A percentile compares a stretch with the other conserved stretches of the same genome.
Evolutionary conservation across 2,797 vertebrate species (phyloP).

Genomic region (Centroberyx gerrardi): DNA sequence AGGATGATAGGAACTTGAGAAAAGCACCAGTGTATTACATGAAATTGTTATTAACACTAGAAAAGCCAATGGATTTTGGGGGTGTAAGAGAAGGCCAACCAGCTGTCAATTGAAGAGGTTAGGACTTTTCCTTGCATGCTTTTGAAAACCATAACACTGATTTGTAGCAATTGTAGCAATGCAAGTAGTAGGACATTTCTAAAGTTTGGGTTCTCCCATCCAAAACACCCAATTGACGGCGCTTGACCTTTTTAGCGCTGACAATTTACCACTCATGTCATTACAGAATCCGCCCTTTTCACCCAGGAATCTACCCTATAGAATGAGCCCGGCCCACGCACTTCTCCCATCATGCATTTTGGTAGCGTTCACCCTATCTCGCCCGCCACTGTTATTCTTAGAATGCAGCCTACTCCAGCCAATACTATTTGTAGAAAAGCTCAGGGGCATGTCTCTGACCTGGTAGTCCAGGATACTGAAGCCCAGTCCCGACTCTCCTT

Average conservation of each 20-base stretch:
- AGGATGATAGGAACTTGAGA: conserved; percentile 1
- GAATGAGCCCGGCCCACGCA: conserved; percentile 3
- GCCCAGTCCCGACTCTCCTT: conserved; percentile 92
- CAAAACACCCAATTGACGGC: no score
- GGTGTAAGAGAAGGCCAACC: neutral
- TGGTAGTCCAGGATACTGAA: conserved; percentile 99
- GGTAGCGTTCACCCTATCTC: conserved; percentile 34
- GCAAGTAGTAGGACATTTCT: no score
- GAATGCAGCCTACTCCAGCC: conserved; percentile 52
- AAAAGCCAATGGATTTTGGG: neutral
- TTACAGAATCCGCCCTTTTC: neutral
- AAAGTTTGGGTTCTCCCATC: no score
- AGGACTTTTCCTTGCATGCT: no score
- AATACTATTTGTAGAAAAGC: conserved; percentile 67
- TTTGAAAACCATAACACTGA: no score
- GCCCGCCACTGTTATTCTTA: conserved; percentile 54
- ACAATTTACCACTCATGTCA: neutral
- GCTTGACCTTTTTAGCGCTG: neutral
- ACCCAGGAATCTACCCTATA: conserved; percentile 7
- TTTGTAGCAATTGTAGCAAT: no score
- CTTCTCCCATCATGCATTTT: conserved; percentile 15
- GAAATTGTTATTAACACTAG: no score
- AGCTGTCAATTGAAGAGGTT: neutral
- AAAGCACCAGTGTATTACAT: neutral
- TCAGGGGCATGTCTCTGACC: conserved; percentile 80